Evolutionary conservation across 2,888 invertebrate species (phyloP), one percentile per base, ranked within the genome.

Genomic region (Ischnus inquisitorius): DNA sequence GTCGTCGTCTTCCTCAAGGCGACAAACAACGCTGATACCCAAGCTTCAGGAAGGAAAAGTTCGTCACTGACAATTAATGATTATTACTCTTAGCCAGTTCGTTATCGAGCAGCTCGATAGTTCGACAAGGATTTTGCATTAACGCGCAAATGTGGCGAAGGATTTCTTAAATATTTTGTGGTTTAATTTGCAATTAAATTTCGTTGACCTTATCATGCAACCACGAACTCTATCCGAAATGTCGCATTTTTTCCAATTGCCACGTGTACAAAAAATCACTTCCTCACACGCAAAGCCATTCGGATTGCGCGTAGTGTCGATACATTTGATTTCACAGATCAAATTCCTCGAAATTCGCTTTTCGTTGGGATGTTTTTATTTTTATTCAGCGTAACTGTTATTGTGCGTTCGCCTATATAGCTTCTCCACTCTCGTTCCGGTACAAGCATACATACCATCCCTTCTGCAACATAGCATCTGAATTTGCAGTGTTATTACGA

Each of bases 401-500:
- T 39, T 34, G 34, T 34, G 34, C 34, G 34, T 34, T 34, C 34
- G 34, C 34, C 34, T 34, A 34, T 34, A 34, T 34, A 34, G 34
- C 34, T 43, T n/a, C 72, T 25, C 8, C 25, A 43, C 12, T 25
- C n/a, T 72, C 3, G 43, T 10, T 25, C 67, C 28, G 34, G 43
- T 60, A 60, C 43, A 28, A 28, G 10, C 41, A 28, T 34, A 60
- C 41, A 28, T 34, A 60, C 1, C 41, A 8, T 25, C 14, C 41
- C 54, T 60, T 60, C 28, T 6, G 57, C 46, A 43, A 39, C 22
- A 39, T 19, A 25, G n/a, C 48, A 16, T 28, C 68, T 68, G 14
- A 3, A 43, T 60, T 60, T n/a, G 43, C 43, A 19, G 46, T 19
- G 19, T 48, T 78, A 48, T 60, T 48, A 28, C 60, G 46, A 69